phyloP scores from a whole-genome alignment of 2,888 invertebrate species.

The Hyppa rectilinea region DNA sequence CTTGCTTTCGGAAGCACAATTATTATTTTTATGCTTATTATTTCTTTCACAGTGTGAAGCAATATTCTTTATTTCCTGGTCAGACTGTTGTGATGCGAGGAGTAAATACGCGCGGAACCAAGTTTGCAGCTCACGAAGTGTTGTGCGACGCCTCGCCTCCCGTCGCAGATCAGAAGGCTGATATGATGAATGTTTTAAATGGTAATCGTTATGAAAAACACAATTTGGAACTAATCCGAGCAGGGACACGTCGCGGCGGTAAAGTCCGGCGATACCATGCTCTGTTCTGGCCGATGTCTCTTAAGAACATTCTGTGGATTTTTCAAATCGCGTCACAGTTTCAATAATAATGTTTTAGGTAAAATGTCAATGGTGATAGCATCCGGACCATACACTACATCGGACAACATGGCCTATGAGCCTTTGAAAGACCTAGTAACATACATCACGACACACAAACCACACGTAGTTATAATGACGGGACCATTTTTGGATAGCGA shows the following conservation, averaged over 20 bases:
- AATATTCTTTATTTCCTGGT: slow-evolving; percentile 94
- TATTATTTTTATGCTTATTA: slow-evolving; percentile 11
- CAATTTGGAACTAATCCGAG: neutral
- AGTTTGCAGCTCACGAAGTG: slow-evolving; percentile 92
- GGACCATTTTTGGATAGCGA: slow-evolving; percentile 96
- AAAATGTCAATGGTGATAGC: slow-evolving; percentile 93
- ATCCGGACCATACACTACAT: slow-evolving; percentile 95
- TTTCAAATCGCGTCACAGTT: neutral
- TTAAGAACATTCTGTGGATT: neutral
- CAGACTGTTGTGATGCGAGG: slow-evolving; percentile 95
- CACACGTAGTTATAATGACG: slow-evolving; percentile 95
- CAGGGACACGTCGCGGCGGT: neutral
- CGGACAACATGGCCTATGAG: slow-evolving; percentile 94
- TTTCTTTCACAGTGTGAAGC: slow-evolving; percentile 79
- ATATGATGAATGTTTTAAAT: slow-evolving; percentile 82
- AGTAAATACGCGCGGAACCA: slow-evolving; percentile 93
- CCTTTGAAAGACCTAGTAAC: slow-evolving; percentile 94
- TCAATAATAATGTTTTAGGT: slow-evolving; percentile 75
- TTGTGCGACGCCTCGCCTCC: slow-evolving; percentile 88
- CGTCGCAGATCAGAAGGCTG: slow-evolving; percentile 75
- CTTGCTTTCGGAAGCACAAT: neutral
- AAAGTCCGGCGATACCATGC: neutral
- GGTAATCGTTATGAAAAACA: slow-evolving; percentile 64
- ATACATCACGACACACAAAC: slow-evolving; percentile 92
- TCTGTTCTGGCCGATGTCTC: no score